phyloP scores from a whole-genome alignment of 2,113 vertebrate species.

The Eclectus roratus region DNA sequence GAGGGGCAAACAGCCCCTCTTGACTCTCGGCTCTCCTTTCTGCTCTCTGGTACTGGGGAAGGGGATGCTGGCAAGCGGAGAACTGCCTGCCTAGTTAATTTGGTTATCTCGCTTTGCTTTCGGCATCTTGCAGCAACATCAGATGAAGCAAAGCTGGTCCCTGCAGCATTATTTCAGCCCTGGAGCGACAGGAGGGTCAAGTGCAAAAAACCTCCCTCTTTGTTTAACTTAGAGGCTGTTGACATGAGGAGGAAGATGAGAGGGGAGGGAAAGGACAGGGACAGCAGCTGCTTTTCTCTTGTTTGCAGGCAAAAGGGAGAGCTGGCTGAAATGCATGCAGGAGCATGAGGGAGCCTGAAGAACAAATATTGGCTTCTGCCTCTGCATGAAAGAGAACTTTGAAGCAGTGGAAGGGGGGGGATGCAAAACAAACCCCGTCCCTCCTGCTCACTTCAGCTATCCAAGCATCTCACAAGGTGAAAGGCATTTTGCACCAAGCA shows the following conservation, averaged over 20 bases:
- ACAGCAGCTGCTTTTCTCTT: neutral
- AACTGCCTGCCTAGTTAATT: neutral
- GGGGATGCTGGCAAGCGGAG: rapidly evolving
- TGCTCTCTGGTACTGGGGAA: rapidly evolving
- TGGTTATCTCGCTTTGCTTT: neutral
- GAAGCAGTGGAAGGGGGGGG: neutral
- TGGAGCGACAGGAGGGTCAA: neutral
- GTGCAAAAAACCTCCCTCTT: neutral
- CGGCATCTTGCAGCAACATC: neutral
- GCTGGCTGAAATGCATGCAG: conserved; percentile 30
- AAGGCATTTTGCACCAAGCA: neutral
- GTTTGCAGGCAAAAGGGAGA: neutral
- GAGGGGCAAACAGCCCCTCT: neutral
- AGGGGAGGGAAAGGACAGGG: neutral
- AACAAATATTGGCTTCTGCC: conserved; percentile 15
- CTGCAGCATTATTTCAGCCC: neutral
- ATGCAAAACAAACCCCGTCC: neutral
- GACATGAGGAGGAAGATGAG: neutral
- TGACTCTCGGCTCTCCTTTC: neutral
- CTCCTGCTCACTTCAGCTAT: neutral
- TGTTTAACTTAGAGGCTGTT: neutral
- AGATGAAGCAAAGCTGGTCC: neutral
- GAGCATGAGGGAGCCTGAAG: conserved; percentile 13
- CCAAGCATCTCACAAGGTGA: neutral
- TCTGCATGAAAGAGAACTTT: neutral